phyloP scores from a whole-genome alignment of 2,797 vertebrate genomes.

The Zonotrichia albicollis region DNA sequence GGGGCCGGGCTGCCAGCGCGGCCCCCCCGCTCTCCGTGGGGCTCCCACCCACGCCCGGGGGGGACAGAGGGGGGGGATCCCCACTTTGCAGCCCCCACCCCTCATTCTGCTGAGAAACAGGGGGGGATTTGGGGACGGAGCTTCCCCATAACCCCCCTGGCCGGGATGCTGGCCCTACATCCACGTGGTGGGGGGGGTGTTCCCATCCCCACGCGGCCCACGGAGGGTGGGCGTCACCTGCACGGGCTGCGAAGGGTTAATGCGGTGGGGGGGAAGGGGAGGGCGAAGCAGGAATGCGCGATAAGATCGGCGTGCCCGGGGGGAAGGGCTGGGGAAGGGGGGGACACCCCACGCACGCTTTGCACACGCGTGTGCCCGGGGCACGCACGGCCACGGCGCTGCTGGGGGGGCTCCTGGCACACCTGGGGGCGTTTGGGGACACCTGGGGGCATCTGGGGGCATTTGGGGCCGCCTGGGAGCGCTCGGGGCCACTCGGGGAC shows the following conservation, averaged over 20 bases:
- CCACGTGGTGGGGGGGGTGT: no score
- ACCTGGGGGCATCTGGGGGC: not conserved
- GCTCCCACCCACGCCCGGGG: not conserved
- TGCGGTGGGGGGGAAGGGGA: not conserved
- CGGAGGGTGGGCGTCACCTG: no score
- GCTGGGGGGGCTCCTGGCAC: not conserved
- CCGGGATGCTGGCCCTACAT: not conserved
- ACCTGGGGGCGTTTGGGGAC: not conserved
- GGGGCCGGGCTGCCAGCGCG: slow-evolving; percentile 2
- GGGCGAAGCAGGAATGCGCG: not conserved
- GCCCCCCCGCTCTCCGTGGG: not conserved
- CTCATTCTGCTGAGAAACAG: not conserved
- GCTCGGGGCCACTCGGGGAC: not conserved
- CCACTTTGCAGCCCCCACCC: no score
- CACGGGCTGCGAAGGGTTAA: not conserved
- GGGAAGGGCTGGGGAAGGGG: not conserved
- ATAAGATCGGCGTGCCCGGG: not conserved
- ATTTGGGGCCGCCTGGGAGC: not conserved
- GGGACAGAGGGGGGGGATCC: not conserved
- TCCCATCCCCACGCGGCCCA: not conserved
- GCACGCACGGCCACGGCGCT: not conserved
- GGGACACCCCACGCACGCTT: not conserved
- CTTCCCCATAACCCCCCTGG: not conserved
- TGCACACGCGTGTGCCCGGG: not conserved
- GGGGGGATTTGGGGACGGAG: not conserved